These are phyloP conservation scores for Trachops cirrhosus DNA, from an alignment of 2,797 vertebrate genomes.

Conservation along the genomic window DNA sequence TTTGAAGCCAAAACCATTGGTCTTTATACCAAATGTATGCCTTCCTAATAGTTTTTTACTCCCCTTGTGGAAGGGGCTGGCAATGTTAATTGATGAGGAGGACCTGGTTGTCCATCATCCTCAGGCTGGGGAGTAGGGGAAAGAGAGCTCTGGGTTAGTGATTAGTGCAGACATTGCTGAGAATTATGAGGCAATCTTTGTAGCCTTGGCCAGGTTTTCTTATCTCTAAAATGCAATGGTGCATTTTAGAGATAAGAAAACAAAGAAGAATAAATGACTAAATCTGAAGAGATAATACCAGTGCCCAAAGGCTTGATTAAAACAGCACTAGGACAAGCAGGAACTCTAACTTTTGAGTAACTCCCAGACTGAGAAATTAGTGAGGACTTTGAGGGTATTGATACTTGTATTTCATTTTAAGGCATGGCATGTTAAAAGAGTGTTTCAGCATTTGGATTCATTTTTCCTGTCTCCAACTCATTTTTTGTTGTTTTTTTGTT, in stretches of 20 bases:
- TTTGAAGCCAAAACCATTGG: not conserved
- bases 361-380: constrained; percentile 54
- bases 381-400: not conserved
- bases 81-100: not conserved
- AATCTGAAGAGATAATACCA: constrained; percentile 73
- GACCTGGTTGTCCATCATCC: not conserved
- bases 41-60: not conserved
- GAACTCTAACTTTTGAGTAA: constrained; percentile 59
- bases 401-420: constrained; percentile 31
- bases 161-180: not conserved
- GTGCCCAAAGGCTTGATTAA: constrained; percentile 68
- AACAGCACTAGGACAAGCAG: constrained; percentile 63
- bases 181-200: constrained; percentile 50
- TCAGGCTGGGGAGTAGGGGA: not conserved
- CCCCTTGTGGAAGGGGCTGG: not conserved
- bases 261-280: constrained; percentile 66
- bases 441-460: not conserved
- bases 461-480: constrained; percentile 21
- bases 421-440: not conserved
- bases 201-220: constrained; percentile 42
- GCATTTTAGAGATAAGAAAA: constrained; percentile 64
- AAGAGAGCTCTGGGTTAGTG: not conserved
- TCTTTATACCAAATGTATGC: not conserved
- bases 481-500: not conserved
- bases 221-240: constrained; percentile 40